phyloP scores from a whole-genome alignment of 2,113 vertebrate species.

The Muntiacus muntjak region DNA sequence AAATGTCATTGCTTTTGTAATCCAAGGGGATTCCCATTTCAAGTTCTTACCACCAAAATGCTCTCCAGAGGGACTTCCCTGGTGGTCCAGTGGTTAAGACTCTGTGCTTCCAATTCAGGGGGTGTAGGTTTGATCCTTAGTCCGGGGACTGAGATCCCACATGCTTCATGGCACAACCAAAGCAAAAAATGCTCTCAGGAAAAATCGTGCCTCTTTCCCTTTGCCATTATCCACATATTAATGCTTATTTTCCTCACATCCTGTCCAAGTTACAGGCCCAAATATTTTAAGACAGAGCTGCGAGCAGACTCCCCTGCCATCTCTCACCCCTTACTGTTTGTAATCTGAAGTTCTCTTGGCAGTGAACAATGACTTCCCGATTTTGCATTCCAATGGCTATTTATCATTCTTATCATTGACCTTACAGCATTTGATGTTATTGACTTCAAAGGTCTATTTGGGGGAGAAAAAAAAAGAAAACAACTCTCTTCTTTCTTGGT shows the following conservation, averaged over 20 bases:
- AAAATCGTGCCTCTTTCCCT: background rate
- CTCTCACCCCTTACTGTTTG: background rate
- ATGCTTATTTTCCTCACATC: background rate
- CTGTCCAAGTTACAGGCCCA: background rate
- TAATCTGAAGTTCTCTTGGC: slow-evolving; percentile 1
- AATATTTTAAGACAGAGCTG: background rate
- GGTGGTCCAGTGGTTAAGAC: background rate
- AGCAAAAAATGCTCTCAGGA: background rate
- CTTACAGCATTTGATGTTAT: slow-evolving; percentile 23
- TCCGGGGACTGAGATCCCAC: background rate
- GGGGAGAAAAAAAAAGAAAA: background rate
- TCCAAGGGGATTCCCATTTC: background rate
- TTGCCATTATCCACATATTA: background rate
- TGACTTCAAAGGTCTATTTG: background rate
- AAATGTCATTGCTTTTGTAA: background rate
- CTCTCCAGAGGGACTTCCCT: background rate
- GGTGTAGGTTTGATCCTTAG: background rate
- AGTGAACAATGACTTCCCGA: slow-evolving; percentile 32
- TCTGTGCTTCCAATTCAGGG: background rate
- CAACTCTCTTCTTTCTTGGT: background rate
- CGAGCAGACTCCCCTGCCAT: background rate
- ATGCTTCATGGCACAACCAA: background rate
- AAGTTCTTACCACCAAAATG: background rate
- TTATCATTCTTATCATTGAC: slow-evolving; percentile 61
- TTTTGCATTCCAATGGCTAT: slow-evolving; percentile 22